Base-by-base conservation (phyloP, 2,113 vertebrate species). In the Alethe castanea region DNA sequence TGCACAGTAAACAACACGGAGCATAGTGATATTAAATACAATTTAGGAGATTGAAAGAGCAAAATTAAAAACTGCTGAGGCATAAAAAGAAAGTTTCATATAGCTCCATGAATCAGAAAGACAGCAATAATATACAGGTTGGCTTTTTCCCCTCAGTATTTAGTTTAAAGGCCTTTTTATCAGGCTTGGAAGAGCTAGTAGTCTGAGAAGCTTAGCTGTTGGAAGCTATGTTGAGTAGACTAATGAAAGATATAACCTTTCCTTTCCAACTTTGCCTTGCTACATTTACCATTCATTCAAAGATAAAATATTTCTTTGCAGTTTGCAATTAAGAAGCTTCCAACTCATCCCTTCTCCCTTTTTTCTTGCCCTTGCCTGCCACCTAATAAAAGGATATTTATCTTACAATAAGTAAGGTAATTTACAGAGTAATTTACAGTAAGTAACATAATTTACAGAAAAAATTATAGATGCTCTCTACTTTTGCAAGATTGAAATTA, bases 11-110 rank as follows among this genome's bases (percentile, higher is more conserved):
- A 97, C 94, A 97, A 57, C 40, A 91, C 9, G 7, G 74, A 80
- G 14, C 42, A 86, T 53, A 74, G 36, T 81, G 87, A 95, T 94
- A 96, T 95, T 92, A 97, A 97, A 97, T 93, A 90, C 78, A 95
- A 89, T 97, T 97, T 97, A 82, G 90, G 66, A 96, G 96, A 96
- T 17, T 90, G 92, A 96, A 97, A 96, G 72, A 95, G 44, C 65
- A 93, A 96, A 97, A 98, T 97, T 98, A 97, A 97, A 98, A 97
- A 92, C 93, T 95, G 93, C 82, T 96, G 84, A 96, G 44, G 95
- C 95, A 96, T 97, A 96, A 95, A 96, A 97, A 73, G 77, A 90
- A 73, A 95, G 95, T 92, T 96, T 92, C 40, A 33, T 89, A 95
- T 70, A 95, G 53, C 73, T 44, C 25, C 53, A 83, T 96, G 92